Evolutionary conservation across 1,140 invertebrate genomes (phyloP), one percentile per base, ranked within the genome.

Genomic region (Lepidurus packardi): DNA sequence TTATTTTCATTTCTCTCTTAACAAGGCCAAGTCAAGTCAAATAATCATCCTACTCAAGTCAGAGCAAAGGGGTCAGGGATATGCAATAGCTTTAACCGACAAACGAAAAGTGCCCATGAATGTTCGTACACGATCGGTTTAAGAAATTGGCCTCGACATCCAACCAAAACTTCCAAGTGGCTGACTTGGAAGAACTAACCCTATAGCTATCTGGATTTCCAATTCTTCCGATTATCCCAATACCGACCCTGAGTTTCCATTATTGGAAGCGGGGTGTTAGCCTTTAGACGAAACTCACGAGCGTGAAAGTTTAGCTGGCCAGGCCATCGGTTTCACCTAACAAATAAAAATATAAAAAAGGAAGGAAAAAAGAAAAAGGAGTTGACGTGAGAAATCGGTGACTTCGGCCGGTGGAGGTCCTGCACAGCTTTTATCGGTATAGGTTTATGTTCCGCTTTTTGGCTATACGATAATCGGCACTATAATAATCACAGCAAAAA

Each of bases 1-100:
- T 34, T 34, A 34, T 47, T 47, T 47, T 65, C 7, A 16, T 21
- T 65, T 65, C 21, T 65, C 53, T 21, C 16, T n/a, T 65, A 21
- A 21, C 53, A 65, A 65, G 53, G 53, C 53, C 53, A 65, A 65
- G 53, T 4, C 53, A 65, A 65, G 53, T 65, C 53, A 65, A 65
- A 9, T 7, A 65, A 16, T 7, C 53, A 7, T 65, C 13, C 21
- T 16, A 13, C 53, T 16, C 53, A 65, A 65, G 16, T 65, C 6
- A 65, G 13, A 65, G 53, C 53, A 65, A 65, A 65, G 53, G 53
- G 53, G 53, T 65, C 53, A 65, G 53, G 53, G 53, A 65, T 65
- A 65, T 7, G 21, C 21, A 3, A 7, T 7, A 65, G 53, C 53
- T 65, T 16, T 13, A 13, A 65, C 53, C 53, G 53, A 65, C 53